A percentile compares a stretch with the other conserved stretches of the same genome.
Evolutionary conservation across 1,140 invertebrate species (phyloP).

Genomic region (Caligus rogercresseyi): DNA sequence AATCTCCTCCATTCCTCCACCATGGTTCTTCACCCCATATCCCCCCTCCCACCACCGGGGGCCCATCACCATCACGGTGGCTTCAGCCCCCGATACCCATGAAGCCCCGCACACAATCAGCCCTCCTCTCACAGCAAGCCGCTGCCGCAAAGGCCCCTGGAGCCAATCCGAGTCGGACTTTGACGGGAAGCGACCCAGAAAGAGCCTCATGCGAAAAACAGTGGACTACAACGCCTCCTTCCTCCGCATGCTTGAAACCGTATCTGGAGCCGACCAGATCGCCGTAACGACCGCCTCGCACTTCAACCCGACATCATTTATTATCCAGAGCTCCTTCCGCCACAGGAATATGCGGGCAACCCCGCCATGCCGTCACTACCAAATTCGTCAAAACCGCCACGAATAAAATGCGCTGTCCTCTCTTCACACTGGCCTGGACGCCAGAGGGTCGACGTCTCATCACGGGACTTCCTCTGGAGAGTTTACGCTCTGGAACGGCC

Average conservation of each 20-base stretch:
- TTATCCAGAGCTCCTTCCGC: conserved; percentile 67
- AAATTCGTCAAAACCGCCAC: conserved; percentile 94
- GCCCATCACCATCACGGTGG: neutral
- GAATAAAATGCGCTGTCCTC: conserved; percentile 98
- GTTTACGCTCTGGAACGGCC: conserved; percentile 98
- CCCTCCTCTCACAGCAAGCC: neutral
- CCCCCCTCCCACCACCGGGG: neutral
- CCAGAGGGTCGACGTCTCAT: conserved; percentile 91
- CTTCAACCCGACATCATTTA: conserved; percentile 66
- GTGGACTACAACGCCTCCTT: conserved; percentile 96
- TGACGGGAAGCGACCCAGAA: conserved; percentile 83
- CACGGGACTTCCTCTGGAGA: conserved; percentile 97
- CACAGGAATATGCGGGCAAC: conserved; percentile 72
- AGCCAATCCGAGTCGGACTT: conserved; percentile 44
- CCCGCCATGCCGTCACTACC: conserved; percentile 88
- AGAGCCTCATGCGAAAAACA: conserved; percentile 90
- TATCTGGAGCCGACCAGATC: conserved; percentile 76
- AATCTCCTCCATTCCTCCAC: too few relatives aligned
- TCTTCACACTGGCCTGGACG: conserved; percentile 97
- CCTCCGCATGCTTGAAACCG: conserved; percentile 73
- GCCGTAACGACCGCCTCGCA: conserved; percentile 51
- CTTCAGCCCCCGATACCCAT: neutral
- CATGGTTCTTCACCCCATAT: neutral
- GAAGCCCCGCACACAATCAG: neutral
- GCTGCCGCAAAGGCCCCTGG: neutral